These are phyloP conservation scores for Hippocampus kuda DNA, from an alignment of 2,797 vertebrate species.

Conservation along the genomic window DNA sequence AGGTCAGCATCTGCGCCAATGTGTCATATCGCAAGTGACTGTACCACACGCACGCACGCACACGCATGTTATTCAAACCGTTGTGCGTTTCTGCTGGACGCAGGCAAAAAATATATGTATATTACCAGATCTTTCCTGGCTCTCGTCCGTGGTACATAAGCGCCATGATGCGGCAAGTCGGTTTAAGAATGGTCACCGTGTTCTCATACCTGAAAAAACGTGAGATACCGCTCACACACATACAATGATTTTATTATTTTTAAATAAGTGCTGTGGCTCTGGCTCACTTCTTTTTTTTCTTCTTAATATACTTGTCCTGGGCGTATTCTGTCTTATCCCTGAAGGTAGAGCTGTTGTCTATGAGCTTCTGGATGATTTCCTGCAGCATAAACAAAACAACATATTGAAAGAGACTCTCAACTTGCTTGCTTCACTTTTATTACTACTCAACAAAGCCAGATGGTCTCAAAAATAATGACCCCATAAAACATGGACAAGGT, in stretches of 20 bases:
- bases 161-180: slow-evolving; percentile 86
- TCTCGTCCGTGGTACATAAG: slow-evolving; percentile 96
- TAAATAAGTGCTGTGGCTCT: slow-evolving; percentile 57
- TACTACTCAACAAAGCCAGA: too few relatives aligned
- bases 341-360: slow-evolving; percentile 95
- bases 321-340: slow-evolving; percentile 94
- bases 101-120: background rate
- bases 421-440: too few relatives aligned
- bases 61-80: background rate
- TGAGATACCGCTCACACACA: background rate
- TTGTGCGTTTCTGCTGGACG: background rate
- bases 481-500: background rate
- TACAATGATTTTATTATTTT: background rate
- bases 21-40: slow-evolving; percentile 93
- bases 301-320: slow-evolving; percentile 98
- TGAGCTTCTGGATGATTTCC: slow-evolving; percentile 94
- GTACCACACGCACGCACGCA: slow-evolving; percentile 19
- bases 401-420: background rate
- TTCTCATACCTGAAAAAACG: slow-evolving; percentile 79
- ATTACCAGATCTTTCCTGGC: slow-evolving; percentile 95
- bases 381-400: slow-evolving; percentile 39
- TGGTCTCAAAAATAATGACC: background rate
- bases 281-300: slow-evolving; percentile 98
- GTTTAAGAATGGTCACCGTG: slow-evolving; percentile 78
- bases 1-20: slow-evolving; percentile 86